phyloP scores from a whole-genome alignment of 2,113 vertebrate species.

The Corythaixoides concolor region DNA sequence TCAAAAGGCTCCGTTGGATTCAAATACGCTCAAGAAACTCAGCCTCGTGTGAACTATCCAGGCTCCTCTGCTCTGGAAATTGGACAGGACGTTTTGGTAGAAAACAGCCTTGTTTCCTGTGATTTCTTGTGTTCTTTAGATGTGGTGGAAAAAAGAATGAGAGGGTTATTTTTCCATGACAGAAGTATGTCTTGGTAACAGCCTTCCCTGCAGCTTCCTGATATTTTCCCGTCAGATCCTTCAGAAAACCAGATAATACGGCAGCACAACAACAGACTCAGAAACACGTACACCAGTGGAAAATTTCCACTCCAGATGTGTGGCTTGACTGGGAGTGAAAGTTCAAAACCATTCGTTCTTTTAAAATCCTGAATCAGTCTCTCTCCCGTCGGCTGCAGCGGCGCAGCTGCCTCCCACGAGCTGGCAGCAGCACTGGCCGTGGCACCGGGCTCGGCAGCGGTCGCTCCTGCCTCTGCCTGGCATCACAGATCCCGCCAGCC shows the following conservation, averaged over 20 bases:
- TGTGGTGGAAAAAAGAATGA: neutral
- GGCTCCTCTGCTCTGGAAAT: neutral
- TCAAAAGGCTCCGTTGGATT: neutral
- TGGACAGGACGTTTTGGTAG: neutral
- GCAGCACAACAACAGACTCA: neutral
- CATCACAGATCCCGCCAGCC: accelerated
- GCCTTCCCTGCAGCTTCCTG: neutral
- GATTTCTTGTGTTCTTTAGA: neutral
- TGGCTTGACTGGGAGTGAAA: neutral
- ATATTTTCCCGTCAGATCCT: neutral
- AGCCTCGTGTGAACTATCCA: neutral
- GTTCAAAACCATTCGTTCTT: neutral
- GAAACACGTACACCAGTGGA: neutral
- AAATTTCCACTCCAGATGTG: neutral
- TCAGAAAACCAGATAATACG: neutral
- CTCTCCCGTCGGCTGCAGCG: accelerated
- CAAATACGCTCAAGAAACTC: neutral
- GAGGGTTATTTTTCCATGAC: neutral
- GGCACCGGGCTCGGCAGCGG: neutral
- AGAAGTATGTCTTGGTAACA: neutral
- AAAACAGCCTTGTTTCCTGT: neutral
- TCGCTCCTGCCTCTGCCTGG: too few relatives aligned
- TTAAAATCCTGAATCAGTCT: neutral
- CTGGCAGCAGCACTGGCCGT: accelerated
- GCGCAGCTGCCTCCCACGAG: accelerated